A percentile compares a stretch with the other conserved stretches of the same genome.
These are phyloP conservation scores for Mionectes olivaceus DNA, from an alignment of 2,797 vertebrate genomes.

Conservation along the genomic window DNA sequence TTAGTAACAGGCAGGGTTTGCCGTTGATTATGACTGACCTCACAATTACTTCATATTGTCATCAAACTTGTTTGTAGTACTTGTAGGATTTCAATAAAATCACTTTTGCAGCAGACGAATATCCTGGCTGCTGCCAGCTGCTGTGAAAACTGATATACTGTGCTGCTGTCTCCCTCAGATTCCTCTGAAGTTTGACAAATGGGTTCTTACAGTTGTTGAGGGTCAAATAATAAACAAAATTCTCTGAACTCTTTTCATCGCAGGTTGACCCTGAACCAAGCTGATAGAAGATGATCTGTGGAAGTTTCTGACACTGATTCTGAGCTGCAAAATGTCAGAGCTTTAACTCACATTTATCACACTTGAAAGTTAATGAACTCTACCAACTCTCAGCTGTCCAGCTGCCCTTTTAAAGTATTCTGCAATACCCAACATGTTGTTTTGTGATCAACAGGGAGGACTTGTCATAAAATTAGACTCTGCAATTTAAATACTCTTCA, in stretches of 20 bases:
- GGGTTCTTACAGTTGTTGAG: background rate
- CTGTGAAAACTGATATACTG: background rate
- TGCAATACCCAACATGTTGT: background rate
- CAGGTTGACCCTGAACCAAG: background rate
- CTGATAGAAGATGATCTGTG: background rate
- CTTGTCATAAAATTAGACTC: background rate
- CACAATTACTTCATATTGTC: background rate
- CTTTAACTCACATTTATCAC: background rate
- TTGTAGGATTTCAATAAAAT: constrained; percentile 5
- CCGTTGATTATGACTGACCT: background rate
- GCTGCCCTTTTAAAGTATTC: background rate
- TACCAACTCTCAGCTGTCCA: background rate
- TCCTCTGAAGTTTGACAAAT: background rate
- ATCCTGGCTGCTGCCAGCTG: background rate
- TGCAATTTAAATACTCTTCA: background rate
- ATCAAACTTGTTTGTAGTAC: constrained; percentile 1
- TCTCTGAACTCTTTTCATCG: background rate
- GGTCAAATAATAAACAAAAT: background rate
- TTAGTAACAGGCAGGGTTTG: background rate
- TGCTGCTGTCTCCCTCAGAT: background rate
- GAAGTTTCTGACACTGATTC: background rate
- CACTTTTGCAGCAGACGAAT: background rate
- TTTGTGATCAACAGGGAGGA: background rate
- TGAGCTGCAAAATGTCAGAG: background rate
- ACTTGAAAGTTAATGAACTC: background rate